Evolutionary conservation across 1,140 invertebrate genomes (phyloP).

Genomic region (Tetragnatha versicolor): DNA sequence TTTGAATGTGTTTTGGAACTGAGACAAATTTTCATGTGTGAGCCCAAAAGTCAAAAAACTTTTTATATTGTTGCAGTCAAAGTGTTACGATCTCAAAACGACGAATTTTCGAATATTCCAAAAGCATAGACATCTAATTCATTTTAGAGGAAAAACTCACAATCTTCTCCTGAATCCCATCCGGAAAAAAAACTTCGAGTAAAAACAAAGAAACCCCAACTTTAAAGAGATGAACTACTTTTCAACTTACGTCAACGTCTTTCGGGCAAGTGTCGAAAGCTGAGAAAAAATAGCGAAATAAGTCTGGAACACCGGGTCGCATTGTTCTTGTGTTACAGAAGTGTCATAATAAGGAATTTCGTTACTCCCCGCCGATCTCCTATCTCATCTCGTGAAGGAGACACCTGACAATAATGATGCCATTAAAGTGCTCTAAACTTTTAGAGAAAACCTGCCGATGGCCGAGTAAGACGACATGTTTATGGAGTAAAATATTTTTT

Average conservation of each 20-base stretch:
- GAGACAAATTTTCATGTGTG: too few relatives aligned
- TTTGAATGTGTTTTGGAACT: too few relatives aligned
- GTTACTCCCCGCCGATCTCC: neutral
- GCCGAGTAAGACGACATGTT: neutral
- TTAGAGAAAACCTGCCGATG: neutral
- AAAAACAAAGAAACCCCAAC: neutral
- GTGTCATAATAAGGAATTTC: constrained; percentile 33
- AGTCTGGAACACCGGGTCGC: constrained; percentile 1
- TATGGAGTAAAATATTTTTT: constrained; percentile 2
- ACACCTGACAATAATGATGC: constrained; percentile 36
- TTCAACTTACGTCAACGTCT: constrained; percentile 2
- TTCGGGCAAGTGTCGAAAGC: constrained; percentile 11
- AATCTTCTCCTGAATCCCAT: too few relatives aligned
- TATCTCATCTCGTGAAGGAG: constrained; percentile 23
- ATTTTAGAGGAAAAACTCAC: too few relatives aligned
- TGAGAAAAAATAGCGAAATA: neutral
- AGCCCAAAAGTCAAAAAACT: too few relatives aligned
- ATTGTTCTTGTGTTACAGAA: constrained; percentile 1
- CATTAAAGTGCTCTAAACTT: constrained; percentile 25
- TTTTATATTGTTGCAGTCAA: too few relatives aligned
- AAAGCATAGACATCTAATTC: too few relatives aligned
- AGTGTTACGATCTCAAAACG: too few relatives aligned
- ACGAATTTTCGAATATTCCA: too few relatives aligned
- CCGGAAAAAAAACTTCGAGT: neutral
- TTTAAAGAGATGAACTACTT: neutral